Conservation (phyloP, 1,140 invertebrate species). For the Tetramorium alpestre region DNA sequence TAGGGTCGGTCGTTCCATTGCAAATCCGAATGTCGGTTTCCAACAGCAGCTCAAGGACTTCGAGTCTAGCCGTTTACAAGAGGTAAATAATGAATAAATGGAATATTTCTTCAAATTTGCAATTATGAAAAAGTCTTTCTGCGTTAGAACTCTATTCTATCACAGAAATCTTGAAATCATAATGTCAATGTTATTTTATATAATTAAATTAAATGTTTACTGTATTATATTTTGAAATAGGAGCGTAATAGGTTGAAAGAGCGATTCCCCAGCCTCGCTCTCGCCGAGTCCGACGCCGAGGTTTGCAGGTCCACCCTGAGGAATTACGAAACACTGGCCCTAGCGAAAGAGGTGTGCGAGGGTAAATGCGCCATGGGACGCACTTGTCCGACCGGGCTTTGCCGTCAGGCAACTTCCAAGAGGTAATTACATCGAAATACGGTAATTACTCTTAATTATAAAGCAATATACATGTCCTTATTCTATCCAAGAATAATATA, state of each 20-base stretch:
- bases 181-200: background rate
- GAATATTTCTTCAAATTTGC: background rate
- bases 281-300: slow-evolving; percentile 91
- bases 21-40: slow-evolving; percentile 98
- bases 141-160: background rate
- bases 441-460: background rate
- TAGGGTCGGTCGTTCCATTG: slow-evolving; percentile 94
- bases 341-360: slow-evolving; percentile 93
- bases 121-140: background rate
- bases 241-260: slow-evolving; percentile 93
- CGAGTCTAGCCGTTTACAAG: slow-evolving; percentile 92
- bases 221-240: slow-evolving; percentile 83
- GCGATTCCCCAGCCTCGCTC: slow-evolving; percentile 92
- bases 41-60: slow-evolving; percentile 97
- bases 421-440: slow-evolving; percentile 79
- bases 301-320: slow-evolving; percentile 91
- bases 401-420: slow-evolving; percentile 85
- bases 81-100: slow-evolving; percentile 86
- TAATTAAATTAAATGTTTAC: background rate
- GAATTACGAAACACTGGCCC: slow-evolving; percentile 92
- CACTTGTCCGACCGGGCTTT: slow-evolving; percentile 92
- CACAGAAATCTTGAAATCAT: background rate
- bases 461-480: background rate
- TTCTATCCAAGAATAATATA: background rate
- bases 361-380: slow-evolving; percentile 94